A percentile compares a stretch with the other conserved stretches of the same genome.
Conservation (phyloP, 2,888 invertebrate genomes). For the Panopea generosa region DNA sequence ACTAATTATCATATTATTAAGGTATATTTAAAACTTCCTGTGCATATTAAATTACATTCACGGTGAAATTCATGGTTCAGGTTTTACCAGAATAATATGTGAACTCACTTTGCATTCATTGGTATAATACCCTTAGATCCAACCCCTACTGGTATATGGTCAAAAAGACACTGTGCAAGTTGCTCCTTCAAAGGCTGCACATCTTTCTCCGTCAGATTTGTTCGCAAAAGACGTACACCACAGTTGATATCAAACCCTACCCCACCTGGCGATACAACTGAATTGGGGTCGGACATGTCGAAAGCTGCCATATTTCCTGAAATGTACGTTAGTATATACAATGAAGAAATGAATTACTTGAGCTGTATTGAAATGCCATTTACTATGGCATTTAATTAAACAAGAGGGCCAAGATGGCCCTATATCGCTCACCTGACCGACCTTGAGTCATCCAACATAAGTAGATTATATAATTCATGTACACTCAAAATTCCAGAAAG, state of each 20-base stretch:
- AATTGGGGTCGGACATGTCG: constrained; percentile 95
- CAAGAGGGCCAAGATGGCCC: too few relatives aligned
- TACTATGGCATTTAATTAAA: neutral
- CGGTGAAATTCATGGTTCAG: too few relatives aligned
- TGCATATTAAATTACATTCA: too few relatives aligned
- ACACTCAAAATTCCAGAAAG: too few relatives aligned
- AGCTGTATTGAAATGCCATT: neutral
- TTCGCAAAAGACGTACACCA: constrained; percentile 97
- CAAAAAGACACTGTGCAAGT: constrained; percentile 98
- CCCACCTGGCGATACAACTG: constrained; percentile 98
- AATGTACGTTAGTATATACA: too few relatives aligned
- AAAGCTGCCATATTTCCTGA: constrained; percentile 99
- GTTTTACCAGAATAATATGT: too few relatives aligned
- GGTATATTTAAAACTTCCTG: too few relatives aligned
- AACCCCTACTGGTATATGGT: constrained; percentile 99
- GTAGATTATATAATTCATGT: too few relatives aligned
- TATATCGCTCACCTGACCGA: too few relatives aligned
- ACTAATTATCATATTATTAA: too few relatives aligned
- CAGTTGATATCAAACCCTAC: constrained; percentile 99
- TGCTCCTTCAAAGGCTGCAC: constrained; percentile 97
- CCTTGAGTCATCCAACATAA: too few relatives aligned
- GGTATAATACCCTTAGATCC: constrained; percentile 99
- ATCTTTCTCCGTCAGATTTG: constrained; percentile 97
- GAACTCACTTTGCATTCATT: constrained; percentile 93
- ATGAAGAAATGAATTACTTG: too few relatives aligned